Evolutionary conservation across 2,113 vertebrate genomes (phyloP), one percentile per base, ranked within the genome.

Genomic region (Varanus salvator): DNA sequence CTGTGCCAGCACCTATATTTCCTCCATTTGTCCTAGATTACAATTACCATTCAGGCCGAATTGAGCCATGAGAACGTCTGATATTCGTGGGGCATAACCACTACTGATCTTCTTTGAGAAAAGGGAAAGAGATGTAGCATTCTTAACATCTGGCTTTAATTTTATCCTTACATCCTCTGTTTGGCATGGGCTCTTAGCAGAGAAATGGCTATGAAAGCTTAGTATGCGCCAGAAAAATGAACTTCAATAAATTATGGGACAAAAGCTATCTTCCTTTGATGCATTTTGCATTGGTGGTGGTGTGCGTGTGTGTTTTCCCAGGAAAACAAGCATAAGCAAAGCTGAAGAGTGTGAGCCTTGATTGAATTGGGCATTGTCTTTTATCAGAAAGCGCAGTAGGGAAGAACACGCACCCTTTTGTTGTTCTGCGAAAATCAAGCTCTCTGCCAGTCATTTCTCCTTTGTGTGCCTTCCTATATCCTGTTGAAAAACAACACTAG

Each of bases 311-410:
- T 75, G 3, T 75, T 77, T 68, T 72, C 1, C 31, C 23, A 71
- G 64, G 48, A 50, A 85, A 69, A 81, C 74, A 93, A 92, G 92
- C 29, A 11, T 90, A 71, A 64, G 44, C 66, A 91, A 64, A 83
- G 8, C 11, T 75, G 52, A 54, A 90, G 60, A 84, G 19, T 6
- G 57, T 48, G 84, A 9, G 3, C 76, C 71, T 89, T 91, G 71
- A 50, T 86, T 90, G 87, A 91, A 91, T 88, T 74, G 54, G 81
- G 60, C 60, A 86, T 60, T 82, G 69, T 54, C 29, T 92, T 95
- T 89, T 93, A 75, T 84, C 89, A 86, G 8, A 19, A 87, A 92
- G 85, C 23, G 29, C 17, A 86, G 6, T 74, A 92, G 71, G 54
- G 82, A 66, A 90, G 92, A 78, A 64, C 80, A 83, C 38, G 72